Percentiles rank a stretch among this genome's conserved stretches.
phyloP scores from a whole-genome alignment of 1,140 invertebrate species.

The Caligus rogercresseyi region DNA sequence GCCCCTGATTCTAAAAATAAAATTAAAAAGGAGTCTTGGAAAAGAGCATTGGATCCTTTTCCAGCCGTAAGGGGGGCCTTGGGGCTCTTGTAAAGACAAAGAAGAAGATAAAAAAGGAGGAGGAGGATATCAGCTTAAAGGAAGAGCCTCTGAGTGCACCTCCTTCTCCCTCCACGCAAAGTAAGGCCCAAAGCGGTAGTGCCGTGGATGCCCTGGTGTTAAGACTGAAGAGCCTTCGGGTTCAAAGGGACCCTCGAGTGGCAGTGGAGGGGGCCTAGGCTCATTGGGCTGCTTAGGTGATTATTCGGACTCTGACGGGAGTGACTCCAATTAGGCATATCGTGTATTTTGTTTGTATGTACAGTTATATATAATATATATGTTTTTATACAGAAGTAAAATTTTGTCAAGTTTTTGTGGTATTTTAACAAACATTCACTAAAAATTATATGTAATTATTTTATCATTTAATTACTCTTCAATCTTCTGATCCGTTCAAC shows the following conservation, averaged over 20 bases:
- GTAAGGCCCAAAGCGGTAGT: too few species aligned
- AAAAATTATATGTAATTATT: too few species aligned
- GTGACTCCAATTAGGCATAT: background rate
- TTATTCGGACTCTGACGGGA: background rate
- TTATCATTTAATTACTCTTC: too few species aligned
- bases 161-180: too few species aligned
- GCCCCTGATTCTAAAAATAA: background rate
- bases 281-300: background rate
- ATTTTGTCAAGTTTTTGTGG: too few species aligned
- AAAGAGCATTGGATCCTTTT: slow-evolving; percentile 5
- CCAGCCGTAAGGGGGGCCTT: background rate
- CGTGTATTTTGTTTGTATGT: too few species aligned
- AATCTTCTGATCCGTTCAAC: too few species aligned
- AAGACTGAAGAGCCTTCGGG: background rate
- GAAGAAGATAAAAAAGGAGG: too few species aligned
- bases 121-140: too few species aligned
- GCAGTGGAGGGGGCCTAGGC: background rate
- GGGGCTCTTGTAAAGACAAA: slow-evolving; percentile 3
- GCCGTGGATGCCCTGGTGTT: background rate
- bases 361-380: too few species aligned
- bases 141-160: background rate
- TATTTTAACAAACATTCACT: too few species aligned
- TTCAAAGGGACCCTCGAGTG: background rate
- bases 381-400: too few species aligned
- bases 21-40: background rate